Evolutionary conservation across 2,797 vertebrate genomes (phyloP).

Genomic region (Rhynchotus rufescens): DNA sequence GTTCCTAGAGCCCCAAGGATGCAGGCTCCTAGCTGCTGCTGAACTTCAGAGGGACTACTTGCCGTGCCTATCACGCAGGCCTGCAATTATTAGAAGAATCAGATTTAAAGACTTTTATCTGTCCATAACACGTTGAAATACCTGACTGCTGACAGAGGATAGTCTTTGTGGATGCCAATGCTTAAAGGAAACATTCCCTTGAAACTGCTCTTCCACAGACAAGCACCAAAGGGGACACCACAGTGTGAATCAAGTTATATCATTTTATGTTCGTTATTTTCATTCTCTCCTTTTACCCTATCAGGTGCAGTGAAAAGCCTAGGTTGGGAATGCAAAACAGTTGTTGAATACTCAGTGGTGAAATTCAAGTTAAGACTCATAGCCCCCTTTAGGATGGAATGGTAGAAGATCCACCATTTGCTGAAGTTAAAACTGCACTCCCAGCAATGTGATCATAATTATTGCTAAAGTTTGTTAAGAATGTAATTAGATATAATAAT

Average conservation of each 20-base stretch:
- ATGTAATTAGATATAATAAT: background rate
- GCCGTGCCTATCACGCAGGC: background rate
- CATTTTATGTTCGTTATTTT: background rate
- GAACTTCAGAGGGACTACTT: background rate
- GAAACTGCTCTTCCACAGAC: background rate
- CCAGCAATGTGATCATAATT: background rate
- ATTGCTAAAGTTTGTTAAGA: background rate
- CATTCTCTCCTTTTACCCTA: background rate
- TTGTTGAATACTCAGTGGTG: background rate
- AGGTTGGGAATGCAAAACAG: background rate
- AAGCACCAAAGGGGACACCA: background rate
- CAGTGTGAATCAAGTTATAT: accelerated
- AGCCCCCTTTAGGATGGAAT: background rate
- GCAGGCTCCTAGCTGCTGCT: background rate
- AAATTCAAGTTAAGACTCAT: background rate
- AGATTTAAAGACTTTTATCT: background rate
- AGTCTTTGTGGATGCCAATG: background rate
- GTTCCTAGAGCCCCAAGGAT: background rate
- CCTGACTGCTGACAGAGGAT: background rate
- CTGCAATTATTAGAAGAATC: background rate
- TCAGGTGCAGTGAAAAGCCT: background rate
- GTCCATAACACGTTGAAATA: background rate
- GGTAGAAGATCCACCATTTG: background rate
- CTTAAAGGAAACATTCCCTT: background rate
- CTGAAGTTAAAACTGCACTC: background rate